phyloP scores from a whole-genome alignment of 2,797 vertebrate genomes.

The Lacerta viridis region DNA sequence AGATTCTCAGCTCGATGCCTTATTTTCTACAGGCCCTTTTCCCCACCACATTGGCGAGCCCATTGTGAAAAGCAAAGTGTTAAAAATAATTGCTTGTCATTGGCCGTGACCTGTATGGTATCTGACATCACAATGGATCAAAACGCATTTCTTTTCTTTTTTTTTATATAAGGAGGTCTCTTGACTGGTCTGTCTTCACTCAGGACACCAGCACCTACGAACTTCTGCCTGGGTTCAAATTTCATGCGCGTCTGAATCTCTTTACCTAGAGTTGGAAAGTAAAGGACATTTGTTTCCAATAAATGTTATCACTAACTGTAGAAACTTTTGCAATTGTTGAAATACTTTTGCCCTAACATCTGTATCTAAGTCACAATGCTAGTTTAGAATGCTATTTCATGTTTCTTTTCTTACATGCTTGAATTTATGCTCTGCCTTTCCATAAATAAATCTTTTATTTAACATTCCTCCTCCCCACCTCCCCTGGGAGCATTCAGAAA shows the following conservation, averaged over 20 bases:
- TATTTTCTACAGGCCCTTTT: not conserved
- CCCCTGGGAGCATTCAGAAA: not conserved
- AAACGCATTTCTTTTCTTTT: not conserved
- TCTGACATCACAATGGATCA: not conserved
- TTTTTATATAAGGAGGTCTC: not conserved
- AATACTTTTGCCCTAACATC: conserved; percentile 22
- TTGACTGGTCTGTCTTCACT: not conserved
- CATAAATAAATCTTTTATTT: conserved; percentile 44
- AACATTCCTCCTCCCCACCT: not conserved
- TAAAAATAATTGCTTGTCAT: too few species aligned
- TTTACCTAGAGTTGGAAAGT: too few species aligned
- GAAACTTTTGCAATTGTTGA: conserved; percentile 17
- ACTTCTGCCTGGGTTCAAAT: not conserved
- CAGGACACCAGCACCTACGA: too few species aligned
- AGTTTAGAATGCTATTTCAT: conserved; percentile 40
- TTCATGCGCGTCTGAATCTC: too few species aligned
- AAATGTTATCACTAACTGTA: too few species aligned
- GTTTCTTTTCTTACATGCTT: conserved; percentile 14
- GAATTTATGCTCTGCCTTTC: not conserved
- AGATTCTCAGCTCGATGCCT: not conserved
- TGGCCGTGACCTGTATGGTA: too few species aligned
- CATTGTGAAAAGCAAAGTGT: not conserved
- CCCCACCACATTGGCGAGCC: not conserved
- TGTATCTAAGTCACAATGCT: conserved; percentile 26
- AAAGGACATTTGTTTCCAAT: too few species aligned